Base-by-base conservation (phyloP, 2,797 vertebrate genomes). In the Mormyrops attenuatus region DNA sequence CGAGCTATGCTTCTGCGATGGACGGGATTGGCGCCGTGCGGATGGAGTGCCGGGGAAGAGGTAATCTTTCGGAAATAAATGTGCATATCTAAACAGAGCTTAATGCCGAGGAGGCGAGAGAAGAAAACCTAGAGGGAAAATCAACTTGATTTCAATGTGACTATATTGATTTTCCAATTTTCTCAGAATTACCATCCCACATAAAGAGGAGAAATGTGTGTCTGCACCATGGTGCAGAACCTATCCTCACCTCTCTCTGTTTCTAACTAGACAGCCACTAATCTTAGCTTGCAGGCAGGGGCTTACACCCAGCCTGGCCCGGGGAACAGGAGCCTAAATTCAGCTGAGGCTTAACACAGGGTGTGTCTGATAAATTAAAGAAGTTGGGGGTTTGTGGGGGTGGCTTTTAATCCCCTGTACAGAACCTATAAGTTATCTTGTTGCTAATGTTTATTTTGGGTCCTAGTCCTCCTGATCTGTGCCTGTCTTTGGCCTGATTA, bases 141-240 rank as follows among this genome's bases (percentile, higher is more conserved):
- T 93, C 92, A 92, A 92, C 93, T 92, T 92, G 92, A 94, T 94
- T 95, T 94, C 92, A 91, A 92, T 90, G 93, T 93, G 94, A 93
- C 93, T 92, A 92, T 95, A 97, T 95, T 93, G 96, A 97, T 97
- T 97, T 96, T 96, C 92, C 95, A 96, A 95, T 97, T 96, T 95
- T 90, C 87, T 93, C 90, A 87, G 91, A 95, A 96, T 95, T 96
- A 93, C 89, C 91, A 93, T 92, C 91, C 94, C 92, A 93, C 89
- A 15, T 2, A 82, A 87, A 91, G 87, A 88, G 92, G 88, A 90
- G 90, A 92, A 90, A 89, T 88, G 90, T 93, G 92, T 88, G 89
- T 91, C 90, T 90, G 92, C 15, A 34, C 22, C 47, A 50, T 1
- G 41, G 53, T 38, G 22, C 22, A 34, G 89, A 41, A 41, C 30